Percentiles rank a stretch among this genome's conserved stretches.
These are phyloP conservation scores for Ormyrus pomaceus DNA, from an alignment of 2,888 invertebrate genomes.

Conservation along the genomic window DNA sequence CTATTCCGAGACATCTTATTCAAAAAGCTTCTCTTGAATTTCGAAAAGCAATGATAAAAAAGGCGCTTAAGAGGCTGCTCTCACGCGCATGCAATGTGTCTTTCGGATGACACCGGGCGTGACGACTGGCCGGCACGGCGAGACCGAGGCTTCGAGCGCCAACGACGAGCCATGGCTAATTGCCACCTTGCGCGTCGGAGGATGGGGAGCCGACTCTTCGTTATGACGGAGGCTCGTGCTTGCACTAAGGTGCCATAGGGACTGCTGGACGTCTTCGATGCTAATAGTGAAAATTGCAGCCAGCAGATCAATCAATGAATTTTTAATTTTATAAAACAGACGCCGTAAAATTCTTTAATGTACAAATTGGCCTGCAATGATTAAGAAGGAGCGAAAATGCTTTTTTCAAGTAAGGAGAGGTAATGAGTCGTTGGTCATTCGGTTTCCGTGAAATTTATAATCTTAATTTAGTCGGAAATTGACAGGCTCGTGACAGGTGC, in stretches of 20 bases:
- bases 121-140: slow-evolving; percentile 2
- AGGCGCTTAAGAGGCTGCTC: background rate
- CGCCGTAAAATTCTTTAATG: too few species aligned
- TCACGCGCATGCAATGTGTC: background rate
- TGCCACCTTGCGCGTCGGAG: slow-evolving; percentile 64
- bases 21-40: too few species aligned
- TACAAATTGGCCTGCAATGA: background rate
- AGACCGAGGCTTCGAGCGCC: background rate
- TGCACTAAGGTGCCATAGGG: too few species aligned
- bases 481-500: slow-evolving; percentile 29
- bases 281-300: too few species aligned
- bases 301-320: too few species aligned
- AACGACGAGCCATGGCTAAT: slow-evolving; percentile 74
- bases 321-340: too few species aligned
- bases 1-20: too few species aligned
- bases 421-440: background rate
- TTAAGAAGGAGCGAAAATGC: background rate
- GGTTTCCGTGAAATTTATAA: slow-evolving; percentile 2
- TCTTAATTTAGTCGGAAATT: background rate
- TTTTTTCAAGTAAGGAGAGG: background rate
- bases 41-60: background rate
- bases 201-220: too few species aligned
- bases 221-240: too few species aligned
- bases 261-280: too few species aligned
- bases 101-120: slow-evolving; percentile 24